A percentile compares a stretch with the other conserved stretches of the same genome.
These are phyloP conservation scores for Phalangium opilio DNA, from an alignment of 2,888 invertebrate genomes.

Conservation along the genomic window DNA sequence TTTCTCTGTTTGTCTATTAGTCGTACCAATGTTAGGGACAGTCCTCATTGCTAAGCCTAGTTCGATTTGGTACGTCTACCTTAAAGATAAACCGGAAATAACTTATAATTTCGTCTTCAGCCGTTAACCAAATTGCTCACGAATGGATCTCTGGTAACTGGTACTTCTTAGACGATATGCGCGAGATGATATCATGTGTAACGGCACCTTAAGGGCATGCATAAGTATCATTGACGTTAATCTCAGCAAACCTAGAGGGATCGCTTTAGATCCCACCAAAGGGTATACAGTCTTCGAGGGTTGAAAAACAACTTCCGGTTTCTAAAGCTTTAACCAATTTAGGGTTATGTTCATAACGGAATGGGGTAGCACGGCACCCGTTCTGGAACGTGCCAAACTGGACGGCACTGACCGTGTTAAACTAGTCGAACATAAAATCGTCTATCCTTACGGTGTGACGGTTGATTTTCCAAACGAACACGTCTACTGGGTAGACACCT, in stretches of 20 bases:
- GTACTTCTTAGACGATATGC: constrained; percentile 58
- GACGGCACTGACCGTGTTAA: constrained; percentile 45
- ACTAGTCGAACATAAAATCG: constrained; percentile 51
- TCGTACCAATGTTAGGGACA: too few relatives aligned
- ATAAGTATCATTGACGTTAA: constrained; percentile 50
- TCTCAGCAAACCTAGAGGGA: constrained; percentile 50
- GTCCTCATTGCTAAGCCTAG: too few relatives aligned
- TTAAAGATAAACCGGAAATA: too few relatives aligned
- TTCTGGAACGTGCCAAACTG: constrained; percentile 47
- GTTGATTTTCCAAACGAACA: constrained; percentile 52
- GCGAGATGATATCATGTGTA: constrained; percentile 55
- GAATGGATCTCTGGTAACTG: constrained; percentile 78
- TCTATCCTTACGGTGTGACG: constrained; percentile 57
- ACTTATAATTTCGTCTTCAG: constrained; percentile 36
- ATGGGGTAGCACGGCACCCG: constrained; percentile 48
- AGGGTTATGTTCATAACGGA: constrained; percentile 53
- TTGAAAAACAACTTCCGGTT: background rate
- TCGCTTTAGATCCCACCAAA: constrained; percentile 61
- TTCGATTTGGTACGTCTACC: too few relatives aligned
- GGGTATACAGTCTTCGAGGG: constrained; percentile 36
- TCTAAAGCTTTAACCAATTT: background rate
- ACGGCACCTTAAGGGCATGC: constrained; percentile 45
- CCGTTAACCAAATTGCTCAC: constrained; percentile 54
- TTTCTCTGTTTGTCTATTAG: too few relatives aligned
- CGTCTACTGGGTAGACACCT: constrained; percentile 66